A percentile compares a stretch with the other conserved stretches of the same genome.
Conservation (phyloP, 2,888 invertebrate genomes). For the Troglohyphantes excavatus region DNA sequence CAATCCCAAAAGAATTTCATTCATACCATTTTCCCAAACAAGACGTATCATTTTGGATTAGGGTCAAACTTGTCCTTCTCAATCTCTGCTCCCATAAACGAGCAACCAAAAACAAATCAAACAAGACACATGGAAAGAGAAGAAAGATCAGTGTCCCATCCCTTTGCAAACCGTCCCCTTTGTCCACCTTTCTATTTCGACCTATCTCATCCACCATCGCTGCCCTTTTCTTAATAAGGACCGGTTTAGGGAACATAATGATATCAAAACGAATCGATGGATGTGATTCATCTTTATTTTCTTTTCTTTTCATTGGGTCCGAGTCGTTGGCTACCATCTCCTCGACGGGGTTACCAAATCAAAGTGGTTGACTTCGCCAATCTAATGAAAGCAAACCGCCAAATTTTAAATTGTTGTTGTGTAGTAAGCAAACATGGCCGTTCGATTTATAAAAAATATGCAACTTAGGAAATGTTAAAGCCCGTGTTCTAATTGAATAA, state of each 20-base stretch:
- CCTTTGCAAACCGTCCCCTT: conserved; percentile 10
- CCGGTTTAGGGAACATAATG: conserved; percentile 69
- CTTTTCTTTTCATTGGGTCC: not conserved
- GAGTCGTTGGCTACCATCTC: not conserved
- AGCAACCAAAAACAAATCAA: conserved; percentile 24
- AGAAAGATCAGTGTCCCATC: conserved; percentile 42
- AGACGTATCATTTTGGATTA: conserved; percentile 42
- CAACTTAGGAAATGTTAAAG: too few relatives aligned
- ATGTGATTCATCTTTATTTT: conserved; percentile 3
- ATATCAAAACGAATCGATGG: conserved; percentile 69
- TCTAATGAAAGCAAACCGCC: too few relatives aligned
- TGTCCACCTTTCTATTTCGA: conserved; percentile 20
- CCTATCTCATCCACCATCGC: conserved; percentile 35
- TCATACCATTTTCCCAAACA: conserved; percentile 10
- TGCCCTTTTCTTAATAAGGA: conserved; percentile 57
- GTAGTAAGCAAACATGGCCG: too few relatives aligned
- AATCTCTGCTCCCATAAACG: not conserved
- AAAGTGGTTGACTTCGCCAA: too few relatives aligned
- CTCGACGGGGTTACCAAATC: too few relatives aligned
- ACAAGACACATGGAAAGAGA: conserved; percentile 30
- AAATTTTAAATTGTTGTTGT: too few relatives aligned
- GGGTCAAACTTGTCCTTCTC: conserved; percentile 19
- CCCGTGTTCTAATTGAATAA: too few relatives aligned
- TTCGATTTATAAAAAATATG: too few relatives aligned
- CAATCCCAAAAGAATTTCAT: conserved; percentile 16